phyloP scores from a whole-genome alignment of 2,113 vertebrate genomes.

The Mobula hypostoma region DNA sequence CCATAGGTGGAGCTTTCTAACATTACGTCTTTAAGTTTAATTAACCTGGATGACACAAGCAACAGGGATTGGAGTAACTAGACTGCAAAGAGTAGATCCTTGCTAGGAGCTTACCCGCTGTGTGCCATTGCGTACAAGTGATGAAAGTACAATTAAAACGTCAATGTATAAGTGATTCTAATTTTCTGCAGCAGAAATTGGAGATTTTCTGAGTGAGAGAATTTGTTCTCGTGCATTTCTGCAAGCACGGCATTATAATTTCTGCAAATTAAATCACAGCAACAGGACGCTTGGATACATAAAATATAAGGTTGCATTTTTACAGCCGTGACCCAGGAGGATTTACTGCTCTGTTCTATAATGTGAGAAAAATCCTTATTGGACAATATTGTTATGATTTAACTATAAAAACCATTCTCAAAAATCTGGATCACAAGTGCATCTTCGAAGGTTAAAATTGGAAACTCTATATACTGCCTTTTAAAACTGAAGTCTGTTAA shows the following conservation, averaged over 20 bases:
- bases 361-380: neutral
- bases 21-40: no score
- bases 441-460: neutral
- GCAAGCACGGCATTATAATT: neutral
- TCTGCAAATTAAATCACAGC: no score
- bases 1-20: no score
- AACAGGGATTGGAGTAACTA: neutral
- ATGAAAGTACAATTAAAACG: neutral
- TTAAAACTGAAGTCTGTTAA: neutral
- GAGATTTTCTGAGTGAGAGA: neutral
- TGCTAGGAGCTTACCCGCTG: neutral
- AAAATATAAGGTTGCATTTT: neutral
- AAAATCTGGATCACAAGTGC: neutral
- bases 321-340: neutral
- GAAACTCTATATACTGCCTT: neutral
- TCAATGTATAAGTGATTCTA: neutral
- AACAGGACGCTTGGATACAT: neutral
- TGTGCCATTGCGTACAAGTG: neutral
- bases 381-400: neutral
- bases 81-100: neutral
- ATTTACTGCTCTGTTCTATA: neutral
- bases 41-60: neutral
- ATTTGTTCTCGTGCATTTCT: neutral
- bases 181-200: neutral
- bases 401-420: neutral